These are phyloP conservation scores for Halcyon badia DNA, from an alignment of 2,797 vertebrate genomes.

Conservation along the genomic window DNA sequence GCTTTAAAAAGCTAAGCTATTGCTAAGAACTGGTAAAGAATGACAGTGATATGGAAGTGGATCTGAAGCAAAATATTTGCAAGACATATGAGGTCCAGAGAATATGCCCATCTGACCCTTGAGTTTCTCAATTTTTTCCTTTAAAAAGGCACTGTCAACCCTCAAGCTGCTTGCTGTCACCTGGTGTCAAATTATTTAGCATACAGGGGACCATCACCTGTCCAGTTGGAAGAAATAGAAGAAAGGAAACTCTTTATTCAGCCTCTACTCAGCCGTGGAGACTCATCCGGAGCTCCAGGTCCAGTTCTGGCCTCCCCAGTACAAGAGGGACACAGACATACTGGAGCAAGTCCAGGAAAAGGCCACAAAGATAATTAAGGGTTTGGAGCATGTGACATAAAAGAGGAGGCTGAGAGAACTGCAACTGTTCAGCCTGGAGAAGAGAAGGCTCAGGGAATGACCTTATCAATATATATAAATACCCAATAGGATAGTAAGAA, in stretches of 20 bases:
- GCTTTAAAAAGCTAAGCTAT: conserved; percentile 25
- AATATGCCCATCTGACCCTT: not conserved
- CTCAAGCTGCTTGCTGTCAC: not conserved
- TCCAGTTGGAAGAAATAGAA: not conserved
- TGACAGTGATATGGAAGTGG: not conserved
- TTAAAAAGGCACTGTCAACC: not conserved
- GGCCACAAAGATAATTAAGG: not conserved
- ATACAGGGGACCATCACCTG: not conserved
- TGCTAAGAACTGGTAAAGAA: conserved; percentile 10
- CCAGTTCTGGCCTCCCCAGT: rapidly evolving
- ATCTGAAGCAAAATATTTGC: conserved; percentile 4
- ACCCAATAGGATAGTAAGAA: not conserved
- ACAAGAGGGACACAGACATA: not conserved
- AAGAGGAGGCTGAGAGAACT: not conserved
- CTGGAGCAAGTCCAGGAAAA: not conserved
- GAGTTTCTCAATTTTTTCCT: not conserved
- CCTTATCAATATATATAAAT: not conserved
- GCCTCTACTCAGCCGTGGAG: not conserved
- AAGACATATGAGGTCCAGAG: not conserved
- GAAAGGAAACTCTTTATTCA: not conserved
- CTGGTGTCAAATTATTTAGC: not conserved
- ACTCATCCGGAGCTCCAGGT: not conserved
- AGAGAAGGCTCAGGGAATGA: not conserved
- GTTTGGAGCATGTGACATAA: not conserved
- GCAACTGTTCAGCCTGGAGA: not conserved